Evolutionary conservation across 2,888 invertebrate genomes (phyloP).

Genomic region (Sinotaia quadrata): DNA sequence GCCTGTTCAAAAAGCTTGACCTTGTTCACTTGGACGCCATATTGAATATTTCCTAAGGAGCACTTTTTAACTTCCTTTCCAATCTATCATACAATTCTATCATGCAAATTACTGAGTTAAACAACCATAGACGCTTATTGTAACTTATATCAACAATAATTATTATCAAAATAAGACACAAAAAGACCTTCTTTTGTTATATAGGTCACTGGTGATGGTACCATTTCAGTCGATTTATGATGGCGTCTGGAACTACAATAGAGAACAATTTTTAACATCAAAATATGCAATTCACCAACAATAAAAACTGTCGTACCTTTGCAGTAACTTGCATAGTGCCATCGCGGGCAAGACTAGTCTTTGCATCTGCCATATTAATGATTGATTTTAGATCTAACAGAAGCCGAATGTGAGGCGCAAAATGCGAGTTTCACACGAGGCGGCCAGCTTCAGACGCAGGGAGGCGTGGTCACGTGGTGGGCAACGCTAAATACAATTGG

Average conservation of each 20-base stretch:
- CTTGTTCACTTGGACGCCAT: slow-evolving; percentile 46
- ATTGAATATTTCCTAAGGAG: slow-evolving; percentile 43
- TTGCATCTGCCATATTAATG: slow-evolving; percentile 60
- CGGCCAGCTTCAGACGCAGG: slow-evolving; percentile 45
- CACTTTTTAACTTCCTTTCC: slow-evolving; percentile 19
- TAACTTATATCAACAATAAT: background rate
- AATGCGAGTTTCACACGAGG: slow-evolving; percentile 61
- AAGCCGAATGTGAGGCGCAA: slow-evolving; percentile 44
- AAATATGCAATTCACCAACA: slow-evolving; percentile 24
- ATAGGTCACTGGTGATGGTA: slow-evolving; percentile 33
- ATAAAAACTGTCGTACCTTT: slow-evolving; percentile 46
- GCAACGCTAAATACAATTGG: slow-evolving; percentile 52
- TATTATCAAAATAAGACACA: background rate
- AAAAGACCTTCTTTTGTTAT: slow-evolving; percentile 1
- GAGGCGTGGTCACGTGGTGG: slow-evolving; percentile 66
- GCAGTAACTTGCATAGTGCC: slow-evolving; percentile 68
- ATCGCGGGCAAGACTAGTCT: slow-evolving; percentile 57
- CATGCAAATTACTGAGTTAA: background rate
- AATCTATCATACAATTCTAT: background rate
- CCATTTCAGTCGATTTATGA: slow-evolving; percentile 26
- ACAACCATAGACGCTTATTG: background rate
- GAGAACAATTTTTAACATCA: slow-evolving; percentile 26
- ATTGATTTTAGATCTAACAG: slow-evolving; percentile 43
- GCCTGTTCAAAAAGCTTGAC: slow-evolving; percentile 34
- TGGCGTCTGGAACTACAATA: slow-evolving; percentile 34